These are phyloP conservation scores for Rattus rattus DNA, from an alignment of 2,113 vertebrate genomes.

Conservation along the genomic window DNA sequence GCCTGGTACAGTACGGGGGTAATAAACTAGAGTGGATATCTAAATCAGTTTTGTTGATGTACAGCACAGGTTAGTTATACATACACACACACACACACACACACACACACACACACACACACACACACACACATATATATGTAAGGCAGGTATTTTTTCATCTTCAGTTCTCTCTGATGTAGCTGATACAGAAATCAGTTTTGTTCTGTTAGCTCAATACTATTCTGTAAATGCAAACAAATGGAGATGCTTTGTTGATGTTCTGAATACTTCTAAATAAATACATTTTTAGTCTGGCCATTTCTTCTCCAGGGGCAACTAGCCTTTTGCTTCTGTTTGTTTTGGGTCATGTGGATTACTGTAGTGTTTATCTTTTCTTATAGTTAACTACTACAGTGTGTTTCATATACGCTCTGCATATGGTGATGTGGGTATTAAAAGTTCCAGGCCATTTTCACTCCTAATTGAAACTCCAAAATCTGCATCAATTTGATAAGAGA, in stretches of 20 bases:
- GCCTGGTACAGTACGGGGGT: neutral
- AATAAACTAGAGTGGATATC: neutral
- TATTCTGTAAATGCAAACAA: neutral
- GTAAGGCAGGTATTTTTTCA: neutral
- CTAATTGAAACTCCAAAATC: slow-evolving; percentile 64
- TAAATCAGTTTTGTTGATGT: neutral
- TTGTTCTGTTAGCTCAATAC: neutral
- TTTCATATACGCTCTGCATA: neutral
- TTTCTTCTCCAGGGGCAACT: neutral
- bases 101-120: too few relatives aligned
- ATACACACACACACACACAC: too few relatives aligned
- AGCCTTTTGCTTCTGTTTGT: neutral
- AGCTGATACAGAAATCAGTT: neutral
- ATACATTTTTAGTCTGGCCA: neutral
- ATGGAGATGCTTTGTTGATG: neutral
- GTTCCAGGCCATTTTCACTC: neutral
- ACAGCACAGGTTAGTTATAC: neutral
- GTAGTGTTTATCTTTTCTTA: neutral
- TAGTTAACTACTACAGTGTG: neutral
- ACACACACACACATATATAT: too few relatives aligned
- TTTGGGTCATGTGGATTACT: neutral
- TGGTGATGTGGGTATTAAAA: neutral
- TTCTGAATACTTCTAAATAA: neutral
- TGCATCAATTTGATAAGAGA: slow-evolving; percentile 64
- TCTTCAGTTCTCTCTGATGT: neutral